Conservation (phyloP, 2,113 vertebrate species). For the Ramphastos sulfuratus region DNA sequence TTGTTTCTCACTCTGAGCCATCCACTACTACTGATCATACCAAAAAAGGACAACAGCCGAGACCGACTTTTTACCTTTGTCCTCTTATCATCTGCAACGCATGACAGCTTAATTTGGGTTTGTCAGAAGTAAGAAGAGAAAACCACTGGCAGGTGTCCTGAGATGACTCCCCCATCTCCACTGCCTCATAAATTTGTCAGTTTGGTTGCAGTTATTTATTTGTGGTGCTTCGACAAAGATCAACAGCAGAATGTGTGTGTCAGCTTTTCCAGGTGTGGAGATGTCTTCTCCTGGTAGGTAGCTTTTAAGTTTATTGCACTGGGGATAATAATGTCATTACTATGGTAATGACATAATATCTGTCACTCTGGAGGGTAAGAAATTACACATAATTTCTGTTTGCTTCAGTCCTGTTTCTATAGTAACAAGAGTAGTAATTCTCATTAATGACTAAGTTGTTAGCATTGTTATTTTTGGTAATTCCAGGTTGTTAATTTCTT, state of each 20-base stretch:
- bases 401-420: conserved; percentile 70
- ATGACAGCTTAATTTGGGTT: conserved; percentile 34
- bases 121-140: neutral
- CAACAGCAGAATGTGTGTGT: neutral
- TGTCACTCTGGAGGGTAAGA: conserved; percentile 65
- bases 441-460: conserved; percentile 69
- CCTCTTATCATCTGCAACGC: neutral
- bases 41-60: conserved; percentile 7
- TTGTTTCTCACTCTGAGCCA: neutral
- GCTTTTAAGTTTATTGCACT: conserved; percentile 53
- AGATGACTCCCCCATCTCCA: neutral
- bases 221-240: neutral
- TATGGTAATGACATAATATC: conserved; percentile 67
- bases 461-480: conserved; percentile 70
- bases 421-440: conserved; percentile 71
- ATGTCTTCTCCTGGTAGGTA: conserved; percentile 32
- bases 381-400: conserved; percentile 69
- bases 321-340: conserved; percentile 66
- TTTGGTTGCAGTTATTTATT: neutral
- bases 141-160: conserved; percentile 32
- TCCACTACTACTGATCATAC: neutral
- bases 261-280: conserved; percentile 38
- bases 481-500: conserved; percentile 61
- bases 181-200: conserved; percentile 13
- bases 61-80: conserved; percentile 37